A percentile compares a stretch with the other conserved stretches of the same genome.
These are phyloP conservation scores for Horisme vitalbata DNA, from an alignment of 2,888 invertebrate species.

Conservation along the genomic window DNA sequence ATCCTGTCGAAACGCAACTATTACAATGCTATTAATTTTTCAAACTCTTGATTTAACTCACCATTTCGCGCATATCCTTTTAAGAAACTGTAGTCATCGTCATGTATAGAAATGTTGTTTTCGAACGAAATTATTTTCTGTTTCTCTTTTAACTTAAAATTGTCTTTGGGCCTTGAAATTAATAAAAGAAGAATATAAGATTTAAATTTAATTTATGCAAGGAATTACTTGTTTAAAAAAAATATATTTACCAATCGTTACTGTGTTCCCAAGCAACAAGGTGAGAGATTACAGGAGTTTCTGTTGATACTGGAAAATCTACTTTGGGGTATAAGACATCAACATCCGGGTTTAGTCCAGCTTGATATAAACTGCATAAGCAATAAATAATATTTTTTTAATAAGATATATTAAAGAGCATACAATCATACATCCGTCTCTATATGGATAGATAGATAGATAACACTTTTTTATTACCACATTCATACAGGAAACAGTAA, in stretches of 20 bases:
- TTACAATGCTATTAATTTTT: too few relatives aligned
- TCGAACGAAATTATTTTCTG: slow-evolving; percentile 31
- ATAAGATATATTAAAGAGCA: too few relatives aligned
- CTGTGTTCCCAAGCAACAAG: slow-evolving; percentile 92
- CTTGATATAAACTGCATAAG: slow-evolving; percentile 84
- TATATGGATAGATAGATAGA: too few relatives aligned
- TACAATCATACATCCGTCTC: too few relatives aligned
- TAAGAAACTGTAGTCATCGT: slow-evolving; percentile 46
- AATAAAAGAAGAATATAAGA: too few relatives aligned
- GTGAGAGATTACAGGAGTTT: slow-evolving; percentile 90
- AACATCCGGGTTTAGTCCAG: slow-evolving; percentile 87
- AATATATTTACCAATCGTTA: slow-evolving; percentile 85
- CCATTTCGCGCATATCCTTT: slow-evolving; percentile 43
- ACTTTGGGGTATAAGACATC: slow-evolving; percentile 87
- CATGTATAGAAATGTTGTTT: slow-evolving; percentile 42
- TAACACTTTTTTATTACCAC: too few relatives aligned
- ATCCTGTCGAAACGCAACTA: too few relatives aligned
- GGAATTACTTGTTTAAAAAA: too few relatives aligned
- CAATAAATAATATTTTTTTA: too few relatives aligned
- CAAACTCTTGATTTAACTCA: slow-evolving; percentile 30
- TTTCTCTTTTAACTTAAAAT: slow-evolving; percentile 19
- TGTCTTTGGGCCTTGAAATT: slow-evolving; percentile 31
- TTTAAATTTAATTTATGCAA: not conserved
- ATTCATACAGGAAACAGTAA: too few relatives aligned
- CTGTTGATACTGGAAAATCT: slow-evolving; percentile 89